Percentiles rank a stretch among this genome's conserved stretches.
Evolutionary conservation across 64 coral and sea anemone species (phyloP).

Genomic region (Porites australiensis): DNA sequence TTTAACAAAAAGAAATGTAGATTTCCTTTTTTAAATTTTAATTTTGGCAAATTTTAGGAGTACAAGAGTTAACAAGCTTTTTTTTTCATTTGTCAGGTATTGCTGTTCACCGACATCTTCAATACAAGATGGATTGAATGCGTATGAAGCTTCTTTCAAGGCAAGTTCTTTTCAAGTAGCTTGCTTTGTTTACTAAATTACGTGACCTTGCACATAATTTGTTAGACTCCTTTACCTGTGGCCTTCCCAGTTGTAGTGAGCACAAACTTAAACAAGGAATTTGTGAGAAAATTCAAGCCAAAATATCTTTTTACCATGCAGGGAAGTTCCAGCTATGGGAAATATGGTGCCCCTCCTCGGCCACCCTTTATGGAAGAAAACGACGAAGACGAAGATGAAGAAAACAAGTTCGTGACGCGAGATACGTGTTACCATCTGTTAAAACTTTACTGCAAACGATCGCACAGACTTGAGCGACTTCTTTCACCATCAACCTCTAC

Average conservation of each 20-base stretch:
- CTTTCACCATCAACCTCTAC: constrained; percentile 85
- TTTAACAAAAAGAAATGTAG: too few relatives aligned
- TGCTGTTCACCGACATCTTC: constrained; percentile 67
- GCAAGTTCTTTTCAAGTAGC: constrained; percentile 4
- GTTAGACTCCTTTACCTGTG: too few relatives aligned
- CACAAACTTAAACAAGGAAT: too few relatives aligned
- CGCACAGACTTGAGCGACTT: constrained; percentile 89
- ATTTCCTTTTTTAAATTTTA: not conserved
- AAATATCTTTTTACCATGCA: not conserved
- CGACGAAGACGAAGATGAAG: constrained; percentile 36
- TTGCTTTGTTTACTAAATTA: too few relatives aligned
- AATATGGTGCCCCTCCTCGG: constrained; percentile 72
- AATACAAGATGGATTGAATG: constrained; percentile 69
- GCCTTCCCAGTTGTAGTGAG: too few relatives aligned
- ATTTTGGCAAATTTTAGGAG: not conserved
- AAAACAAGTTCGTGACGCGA: constrained; percentile 21
- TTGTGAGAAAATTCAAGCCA: too few relatives aligned
- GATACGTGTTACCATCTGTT: constrained; percentile 98
- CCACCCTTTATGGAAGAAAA: constrained; percentile 74
- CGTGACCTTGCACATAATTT: too few relatives aligned
- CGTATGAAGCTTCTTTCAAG: constrained; percentile 89
- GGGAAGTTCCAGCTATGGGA: constrained; percentile 77
- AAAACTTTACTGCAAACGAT: constrained; percentile 92
- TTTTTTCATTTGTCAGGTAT: constrained; percentile 63
- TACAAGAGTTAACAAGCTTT: not conserved